Conservation (phyloP, 1,140 invertebrate genomes). For the Acromyrmex charruanus region DNA sequence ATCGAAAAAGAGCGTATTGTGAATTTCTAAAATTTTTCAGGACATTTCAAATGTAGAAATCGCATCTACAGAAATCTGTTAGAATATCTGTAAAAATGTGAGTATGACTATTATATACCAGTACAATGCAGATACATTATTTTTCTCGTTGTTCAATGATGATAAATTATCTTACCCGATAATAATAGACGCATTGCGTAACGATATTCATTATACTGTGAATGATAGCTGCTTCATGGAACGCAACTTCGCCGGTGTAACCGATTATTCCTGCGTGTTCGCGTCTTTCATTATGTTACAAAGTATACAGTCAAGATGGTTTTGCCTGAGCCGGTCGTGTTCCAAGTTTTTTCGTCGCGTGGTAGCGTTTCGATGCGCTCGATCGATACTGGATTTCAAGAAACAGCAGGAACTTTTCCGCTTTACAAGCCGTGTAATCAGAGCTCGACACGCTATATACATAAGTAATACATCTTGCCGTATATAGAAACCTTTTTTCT, state of each 20-base stretch:
- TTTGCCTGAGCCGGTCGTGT: slow-evolving; percentile 49
- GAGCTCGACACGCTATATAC: slow-evolving; percentile 63
- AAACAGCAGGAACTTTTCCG: slow-evolving; percentile 64
- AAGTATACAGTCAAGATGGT: slow-evolving; percentile 55
- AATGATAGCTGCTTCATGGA: slow-evolving; percentile 49
- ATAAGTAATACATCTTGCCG: slow-evolving; percentile 61
- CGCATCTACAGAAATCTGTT: neutral
- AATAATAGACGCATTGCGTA: slow-evolving; percentile 62
- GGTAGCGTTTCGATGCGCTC: slow-evolving; percentile 63
- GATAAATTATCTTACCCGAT: slow-evolving; percentile 33
- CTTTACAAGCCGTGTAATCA: slow-evolving; percentile 65
- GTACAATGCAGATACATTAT: slow-evolving; percentile 5
- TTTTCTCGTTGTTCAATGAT: slow-evolving; percentile 38
- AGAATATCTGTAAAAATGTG: neutral
- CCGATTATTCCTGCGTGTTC: slow-evolving; percentile 61
- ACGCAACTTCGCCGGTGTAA: slow-evolving; percentile 45
- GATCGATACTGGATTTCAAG: slow-evolving; percentile 64
- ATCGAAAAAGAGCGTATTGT: neutral
- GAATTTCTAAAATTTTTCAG: neutral
- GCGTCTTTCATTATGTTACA: slow-evolving; percentile 61
- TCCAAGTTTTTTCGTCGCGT: slow-evolving; percentile 63
- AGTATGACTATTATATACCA: neutral
- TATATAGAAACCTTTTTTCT: slow-evolving; percentile 45
- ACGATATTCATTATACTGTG: slow-evolving; percentile 52
- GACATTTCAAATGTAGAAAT: neutral